These are phyloP conservation scores for Drosophila demipolita DNA, from an alignment of 2,888 invertebrate species.

Conservation along the genomic window DNA sequence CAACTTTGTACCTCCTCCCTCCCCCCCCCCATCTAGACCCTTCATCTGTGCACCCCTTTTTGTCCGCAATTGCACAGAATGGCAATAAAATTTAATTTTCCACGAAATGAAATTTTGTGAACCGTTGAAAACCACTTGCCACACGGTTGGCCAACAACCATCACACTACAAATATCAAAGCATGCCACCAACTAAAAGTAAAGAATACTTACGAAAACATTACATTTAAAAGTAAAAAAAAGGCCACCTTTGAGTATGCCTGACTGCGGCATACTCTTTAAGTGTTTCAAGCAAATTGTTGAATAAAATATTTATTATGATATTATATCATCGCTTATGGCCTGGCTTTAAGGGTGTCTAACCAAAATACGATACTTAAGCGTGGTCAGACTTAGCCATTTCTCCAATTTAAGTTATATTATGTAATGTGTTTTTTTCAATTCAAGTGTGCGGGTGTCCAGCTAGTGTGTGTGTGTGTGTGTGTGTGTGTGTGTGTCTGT, in stretches of 20 bases:
- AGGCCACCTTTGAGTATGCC: background rate
- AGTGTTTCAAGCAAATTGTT: background rate
- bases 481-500: background rate
- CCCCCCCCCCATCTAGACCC: background rate
- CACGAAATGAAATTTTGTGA: constrained; percentile 75
- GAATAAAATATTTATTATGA: background rate
- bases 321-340: background rate
- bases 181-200: constrained; percentile 15
- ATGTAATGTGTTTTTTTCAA: constrained; percentile 43
- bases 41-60: background rate
- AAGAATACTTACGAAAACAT: constrained; percentile 12
- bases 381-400: constrained; percentile 62
- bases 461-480: constrained; percentile 7
- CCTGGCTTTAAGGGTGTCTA: background rate
- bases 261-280: background rate
- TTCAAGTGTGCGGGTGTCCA: constrained; percentile 6
- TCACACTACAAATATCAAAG: constrained; percentile 29
- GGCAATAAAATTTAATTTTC: constrained; percentile 76
- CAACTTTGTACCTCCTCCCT: constrained; percentile 1
- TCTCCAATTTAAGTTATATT: constrained; percentile 68
- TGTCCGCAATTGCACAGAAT: constrained; percentile 52
- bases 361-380: background rate
- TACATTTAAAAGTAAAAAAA: background rate
- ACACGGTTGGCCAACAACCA: constrained; percentile 45
- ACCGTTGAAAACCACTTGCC: constrained; percentile 70